Conservation (phyloP, 1,140 invertebrate genomes). For the Pemphigus obesinymphae region DNA sequence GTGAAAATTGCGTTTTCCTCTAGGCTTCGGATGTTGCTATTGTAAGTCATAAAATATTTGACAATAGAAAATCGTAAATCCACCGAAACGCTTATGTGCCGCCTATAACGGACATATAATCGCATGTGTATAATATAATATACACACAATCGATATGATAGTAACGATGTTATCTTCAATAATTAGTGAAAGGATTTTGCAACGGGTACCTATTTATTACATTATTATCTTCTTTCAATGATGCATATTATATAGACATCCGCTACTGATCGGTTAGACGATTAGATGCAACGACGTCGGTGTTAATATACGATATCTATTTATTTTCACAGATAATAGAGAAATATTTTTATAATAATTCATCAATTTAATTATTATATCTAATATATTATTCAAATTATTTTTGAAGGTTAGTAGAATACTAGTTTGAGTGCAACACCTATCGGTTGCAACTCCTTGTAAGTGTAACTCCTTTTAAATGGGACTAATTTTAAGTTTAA, state of each 20-base stretch:
- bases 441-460: too few relatives aligned
- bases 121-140: neutral
- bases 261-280: neutral
- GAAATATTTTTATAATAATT: too few relatives aligned
- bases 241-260: neutral
- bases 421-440: too few relatives aligned
- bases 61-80: constrained; percentile 40
- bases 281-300: neutral
- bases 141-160: neutral
- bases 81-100: neutral
- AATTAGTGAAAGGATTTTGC: constrained; percentile 18
- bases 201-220: neutral
- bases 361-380: too few relatives aligned
- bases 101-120: neutral
- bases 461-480: too few relatives aligned
- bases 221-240: neutral
- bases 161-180: neutral
- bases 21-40: neutral
- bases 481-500: too few relatives aligned
- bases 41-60: constrained; percentile 15
- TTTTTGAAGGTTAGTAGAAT: too few relatives aligned
- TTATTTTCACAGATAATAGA: neutral
- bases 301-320: neutral
- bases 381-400: too few relatives aligned
- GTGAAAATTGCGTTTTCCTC: constrained; percentile 19